A percentile compares a stretch with the other conserved stretches of the same genome.
phyloP scores from a whole-genome alignment of 2,888 invertebrate genomes.

The Anthophora plumipes region DNA sequence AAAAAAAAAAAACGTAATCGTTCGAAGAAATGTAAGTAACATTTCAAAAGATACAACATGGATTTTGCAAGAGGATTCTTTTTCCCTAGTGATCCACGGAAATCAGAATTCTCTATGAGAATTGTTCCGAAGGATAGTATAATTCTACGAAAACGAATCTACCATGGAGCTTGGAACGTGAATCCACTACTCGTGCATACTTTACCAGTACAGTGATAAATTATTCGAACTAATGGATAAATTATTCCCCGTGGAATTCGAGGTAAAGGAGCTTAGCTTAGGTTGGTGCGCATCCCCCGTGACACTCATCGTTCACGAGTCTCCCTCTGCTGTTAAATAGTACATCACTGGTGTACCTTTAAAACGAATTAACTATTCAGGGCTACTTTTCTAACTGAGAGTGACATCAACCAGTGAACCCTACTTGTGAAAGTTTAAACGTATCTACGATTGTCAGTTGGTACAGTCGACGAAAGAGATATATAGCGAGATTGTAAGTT shows the following conservation, averaged over 20 bases:
- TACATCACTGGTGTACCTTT: not conserved
- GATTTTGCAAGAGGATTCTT: no score
- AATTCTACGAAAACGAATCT: not conserved
- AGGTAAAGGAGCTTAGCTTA: not conserved
- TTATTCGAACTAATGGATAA: not conserved
- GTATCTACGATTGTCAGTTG: not conserved
- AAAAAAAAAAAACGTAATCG: slow-evolving; percentile 56
- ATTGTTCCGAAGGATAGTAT: no score
- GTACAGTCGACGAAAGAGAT: no score
- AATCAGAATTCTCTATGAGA: not conserved
- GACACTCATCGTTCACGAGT: not conserved
- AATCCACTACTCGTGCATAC: not conserved
- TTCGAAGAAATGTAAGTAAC: slow-evolving; percentile 27
- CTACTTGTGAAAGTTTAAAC: not conserved
- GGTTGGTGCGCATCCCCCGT: not conserved
- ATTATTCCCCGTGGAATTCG: not conserved
- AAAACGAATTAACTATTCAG: not conserved
- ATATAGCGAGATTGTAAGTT: no score
- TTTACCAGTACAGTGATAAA: not conserved
- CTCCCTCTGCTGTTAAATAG: not conserved
- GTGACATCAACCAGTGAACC: not conserved
- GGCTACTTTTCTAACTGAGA: not conserved
- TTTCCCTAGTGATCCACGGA: no score
- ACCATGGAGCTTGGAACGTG: not conserved
- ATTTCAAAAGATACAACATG: no score